A percentile compares a stretch with the other conserved stretches of the same genome.
Evolutionary conservation across 2,797 vertebrate genomes (phyloP).

Genomic region (Hyperoplus immaculatus): DNA sequence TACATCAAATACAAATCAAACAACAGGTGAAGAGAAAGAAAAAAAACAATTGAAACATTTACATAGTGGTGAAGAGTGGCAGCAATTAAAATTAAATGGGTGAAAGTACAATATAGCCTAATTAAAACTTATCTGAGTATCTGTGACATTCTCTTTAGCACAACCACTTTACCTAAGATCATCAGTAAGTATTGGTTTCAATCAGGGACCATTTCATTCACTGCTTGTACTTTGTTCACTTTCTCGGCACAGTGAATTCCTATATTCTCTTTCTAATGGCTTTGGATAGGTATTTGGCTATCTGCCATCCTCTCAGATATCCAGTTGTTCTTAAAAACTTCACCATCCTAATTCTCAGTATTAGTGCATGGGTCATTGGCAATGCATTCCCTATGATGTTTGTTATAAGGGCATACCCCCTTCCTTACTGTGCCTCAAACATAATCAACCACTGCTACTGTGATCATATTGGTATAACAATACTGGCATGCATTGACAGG

Average conservation of each 20-base stretch:
- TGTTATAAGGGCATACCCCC: slow-evolving; percentile 76
- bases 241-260: slow-evolving; percentile 72
- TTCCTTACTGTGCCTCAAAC: slow-evolving; percentile 83
- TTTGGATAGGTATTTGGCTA: slow-evolving; percentile 79
- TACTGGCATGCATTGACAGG: slow-evolving; percentile 82
- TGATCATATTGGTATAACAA: slow-evolving; percentile 83
- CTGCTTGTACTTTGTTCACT: slow-evolving; percentile 79
- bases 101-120: too few relatives aligned
- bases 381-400: neutral
- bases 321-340: slow-evolving; percentile 71
- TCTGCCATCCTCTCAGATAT: slow-evolving; percentile 81
- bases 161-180: slow-evolving; percentile 82
- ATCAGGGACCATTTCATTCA: slow-evolving; percentile 71
- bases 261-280: slow-evolving; percentile 79
- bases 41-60: too few relatives aligned
- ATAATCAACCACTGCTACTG: slow-evolving; percentile 84
- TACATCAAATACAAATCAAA: too few relatives aligned
- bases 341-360: slow-evolving; percentile 57
- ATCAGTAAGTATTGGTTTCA: slow-evolving; percentile 82
- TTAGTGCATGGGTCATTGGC: slow-evolving; percentile 59
- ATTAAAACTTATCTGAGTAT: slow-evolving; percentile 50
- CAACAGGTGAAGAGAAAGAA: too few relatives aligned
- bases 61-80: too few relatives aligned
- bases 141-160: slow-evolving; percentile 81
- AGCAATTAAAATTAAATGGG: too few relatives aligned